phyloP scores from a whole-genome alignment of 2,113 vertebrate species.

The Spheniscus mendiculus region DNA sequence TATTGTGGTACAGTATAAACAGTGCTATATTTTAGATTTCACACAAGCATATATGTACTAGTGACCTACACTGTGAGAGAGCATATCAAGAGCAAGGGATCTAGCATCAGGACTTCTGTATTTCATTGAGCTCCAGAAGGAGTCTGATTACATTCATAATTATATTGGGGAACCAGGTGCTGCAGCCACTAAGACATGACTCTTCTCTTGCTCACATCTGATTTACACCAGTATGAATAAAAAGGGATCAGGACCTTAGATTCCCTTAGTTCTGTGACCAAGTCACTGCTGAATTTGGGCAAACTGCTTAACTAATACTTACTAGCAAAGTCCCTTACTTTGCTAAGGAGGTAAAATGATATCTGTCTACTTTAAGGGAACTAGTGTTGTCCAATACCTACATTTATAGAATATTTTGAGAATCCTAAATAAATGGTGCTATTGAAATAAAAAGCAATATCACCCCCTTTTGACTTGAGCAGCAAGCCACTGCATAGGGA shows the following conservation, averaged over 20 bases:
- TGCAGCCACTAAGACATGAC: neutral
- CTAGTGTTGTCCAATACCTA: neutral
- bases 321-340: neutral
- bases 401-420: neutral
- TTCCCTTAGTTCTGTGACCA: neutral
- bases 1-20: neutral
- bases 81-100: neutral
- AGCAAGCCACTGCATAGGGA: neutral
- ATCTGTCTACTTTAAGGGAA: neutral
- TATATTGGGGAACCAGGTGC: neutral
- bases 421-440: neutral
- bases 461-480: neutral
- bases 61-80: neutral
- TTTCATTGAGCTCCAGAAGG: neutral
- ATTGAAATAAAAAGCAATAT: neutral
- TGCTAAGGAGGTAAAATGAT: neutral
- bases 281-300: neutral
- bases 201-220: neutral
- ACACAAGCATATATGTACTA: neutral
- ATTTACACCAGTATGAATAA: neutral
- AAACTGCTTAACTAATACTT: neutral
- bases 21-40: neutral
- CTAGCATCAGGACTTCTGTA: neutral
- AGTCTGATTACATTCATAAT: neutral
- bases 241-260: neutral